Conservation (phyloP, 2,888 invertebrate genomes). For the Aphelenchoides bicaudatus region DNA sequence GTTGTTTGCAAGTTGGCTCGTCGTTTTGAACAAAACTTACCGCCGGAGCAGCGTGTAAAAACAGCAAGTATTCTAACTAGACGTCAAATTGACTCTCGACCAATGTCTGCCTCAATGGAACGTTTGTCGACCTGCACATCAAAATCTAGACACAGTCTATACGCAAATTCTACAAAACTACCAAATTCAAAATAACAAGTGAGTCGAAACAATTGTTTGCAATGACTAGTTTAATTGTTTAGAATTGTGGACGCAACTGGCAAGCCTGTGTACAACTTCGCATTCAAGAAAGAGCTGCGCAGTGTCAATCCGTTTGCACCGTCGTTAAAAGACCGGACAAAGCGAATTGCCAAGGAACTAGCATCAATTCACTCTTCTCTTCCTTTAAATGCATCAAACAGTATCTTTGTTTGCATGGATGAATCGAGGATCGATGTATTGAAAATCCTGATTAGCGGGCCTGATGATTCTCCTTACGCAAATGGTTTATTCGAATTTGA, state of each 20-base stretch:
- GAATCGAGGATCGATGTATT: conserved; percentile 56
- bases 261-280: conserved; percentile 37
- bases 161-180: conserved; percentile 24
- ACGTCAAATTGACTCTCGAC: no score
- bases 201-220: no score
- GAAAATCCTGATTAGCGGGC: conserved; percentile 57
- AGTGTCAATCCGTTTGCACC: conserved; percentile 57
- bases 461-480: conserved; percentile 69
- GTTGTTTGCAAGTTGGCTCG: conserved; percentile 34
- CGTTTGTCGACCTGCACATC: conserved; percentile 5
- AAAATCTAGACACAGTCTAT: conserved; percentile 23
- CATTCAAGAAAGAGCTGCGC: conserved; percentile 57
- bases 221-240: conserved; percentile 4
- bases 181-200: conserved; percentile 31
- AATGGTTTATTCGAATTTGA: conserved; percentile 64
- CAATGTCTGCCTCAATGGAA: neutral
- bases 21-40: conserved; percentile 40
- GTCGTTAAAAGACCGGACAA: conserved; percentile 50
- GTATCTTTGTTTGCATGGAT: conserved; percentile 59
- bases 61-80: conserved; percentile 31
- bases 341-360: conserved; percentile 54
- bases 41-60: conserved; percentile 50
- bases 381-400: conserved; percentile 52
- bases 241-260: conserved; percentile 33
- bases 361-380: conserved; percentile 49